phyloP scores from a whole-genome alignment of 2,113 vertebrate species.

The Montifringilla adamsi region DNA sequence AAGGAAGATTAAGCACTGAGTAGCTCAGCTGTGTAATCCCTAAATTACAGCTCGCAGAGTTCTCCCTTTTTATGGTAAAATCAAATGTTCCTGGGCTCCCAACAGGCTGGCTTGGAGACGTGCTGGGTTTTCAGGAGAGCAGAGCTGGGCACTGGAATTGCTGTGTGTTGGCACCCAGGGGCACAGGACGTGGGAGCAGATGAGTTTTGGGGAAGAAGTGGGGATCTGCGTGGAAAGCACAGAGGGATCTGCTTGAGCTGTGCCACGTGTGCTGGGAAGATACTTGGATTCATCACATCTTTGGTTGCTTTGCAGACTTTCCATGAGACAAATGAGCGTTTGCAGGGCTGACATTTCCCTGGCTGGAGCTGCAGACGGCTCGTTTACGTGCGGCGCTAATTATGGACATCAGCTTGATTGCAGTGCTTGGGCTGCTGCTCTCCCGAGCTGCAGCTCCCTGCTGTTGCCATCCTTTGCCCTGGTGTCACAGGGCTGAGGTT shows the following conservation, averaged over 20 bases:
- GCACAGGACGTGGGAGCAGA: fast-evolving
- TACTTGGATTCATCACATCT: background rate
- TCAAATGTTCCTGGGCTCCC: background rate
- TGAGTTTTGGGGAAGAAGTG: background rate
- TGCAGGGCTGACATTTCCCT: conserved; percentile 2
- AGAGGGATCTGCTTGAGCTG: background rate
- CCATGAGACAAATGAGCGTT: background rate
- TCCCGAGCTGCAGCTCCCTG: background rate
- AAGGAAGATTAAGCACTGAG: background rate
- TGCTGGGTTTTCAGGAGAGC: background rate
- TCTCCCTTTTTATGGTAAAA: background rate
- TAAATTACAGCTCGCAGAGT: background rate
- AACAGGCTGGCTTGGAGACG: background rate
- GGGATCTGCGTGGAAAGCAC: background rate
- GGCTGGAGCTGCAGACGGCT: conserved; percentile 7
- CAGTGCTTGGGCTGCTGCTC: background rate
- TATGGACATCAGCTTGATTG: background rate
- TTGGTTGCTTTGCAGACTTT: background rate
- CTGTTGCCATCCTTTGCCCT: background rate
- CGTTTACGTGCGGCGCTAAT: conserved; percentile 6
- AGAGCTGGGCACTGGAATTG: background rate
- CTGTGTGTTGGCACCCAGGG: background rate
- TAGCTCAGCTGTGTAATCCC: background rate
- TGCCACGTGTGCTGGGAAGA: background rate
- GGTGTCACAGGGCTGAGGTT: background rate